Evolutionary conservation across 2,888 invertebrate species (phyloP).

Genomic region (Heliconius charithonia): DNA sequence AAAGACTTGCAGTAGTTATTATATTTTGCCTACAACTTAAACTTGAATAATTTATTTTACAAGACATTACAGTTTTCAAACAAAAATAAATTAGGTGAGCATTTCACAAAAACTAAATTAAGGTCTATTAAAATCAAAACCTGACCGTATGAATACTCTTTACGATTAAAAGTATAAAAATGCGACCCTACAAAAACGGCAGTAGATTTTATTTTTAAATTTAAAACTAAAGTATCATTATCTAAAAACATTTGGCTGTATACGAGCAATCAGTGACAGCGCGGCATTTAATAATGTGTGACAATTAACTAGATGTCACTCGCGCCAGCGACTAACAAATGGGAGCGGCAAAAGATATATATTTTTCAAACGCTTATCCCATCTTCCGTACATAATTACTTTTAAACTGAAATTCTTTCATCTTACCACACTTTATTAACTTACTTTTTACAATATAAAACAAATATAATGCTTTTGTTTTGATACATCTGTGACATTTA

Average conservation of each 20-base stretch:
- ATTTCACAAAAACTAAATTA: background rate
- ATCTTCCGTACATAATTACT: conserved; percentile 31
- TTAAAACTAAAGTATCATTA: conserved; percentile 4
- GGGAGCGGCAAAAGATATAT: conserved; percentile 38
- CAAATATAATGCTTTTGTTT: conserved; percentile 1
- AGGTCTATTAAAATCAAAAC: background rate
- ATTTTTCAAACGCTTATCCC: conserved; percentile 36
- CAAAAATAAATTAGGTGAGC: background rate
- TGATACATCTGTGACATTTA: background rate
- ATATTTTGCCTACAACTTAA: no score
- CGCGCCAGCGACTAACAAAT: conserved; percentile 37
- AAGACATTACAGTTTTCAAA: background rate
- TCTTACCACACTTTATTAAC: conserved; percentile 26
- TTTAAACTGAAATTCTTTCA: conserved; percentile 34
- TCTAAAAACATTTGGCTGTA: conserved; percentile 18
- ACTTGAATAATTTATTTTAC: background rate
- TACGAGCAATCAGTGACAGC: conserved; percentile 29
- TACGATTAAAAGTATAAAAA: background rate
- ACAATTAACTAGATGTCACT: conserved; percentile 42
- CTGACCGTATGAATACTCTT: background rate
- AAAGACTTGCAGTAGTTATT: no score
- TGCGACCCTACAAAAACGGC: background rate
- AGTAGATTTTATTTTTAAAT: background rate
- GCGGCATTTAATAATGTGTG: conserved; percentile 37
- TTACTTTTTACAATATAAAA: conserved; percentile 4